phyloP scores from a whole-genome alignment of 2,888 invertebrate species.

The Melitaea athalia region DNA sequence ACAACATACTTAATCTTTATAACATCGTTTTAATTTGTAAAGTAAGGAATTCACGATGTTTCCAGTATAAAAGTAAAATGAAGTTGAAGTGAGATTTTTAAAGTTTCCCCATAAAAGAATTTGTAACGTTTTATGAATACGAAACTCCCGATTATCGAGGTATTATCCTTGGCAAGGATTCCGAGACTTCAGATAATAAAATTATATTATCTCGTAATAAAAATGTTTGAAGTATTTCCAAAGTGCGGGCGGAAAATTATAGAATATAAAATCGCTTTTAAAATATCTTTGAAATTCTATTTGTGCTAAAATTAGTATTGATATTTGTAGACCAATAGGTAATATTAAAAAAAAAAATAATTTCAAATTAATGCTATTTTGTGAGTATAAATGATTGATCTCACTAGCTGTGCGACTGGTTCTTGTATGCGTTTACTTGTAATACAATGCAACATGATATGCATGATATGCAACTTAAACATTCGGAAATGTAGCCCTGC shows the following conservation, averaged over 20 bases:
- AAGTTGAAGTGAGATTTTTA: constrained; percentile 58
- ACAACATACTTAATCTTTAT: neutral
- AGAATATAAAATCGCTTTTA: constrained; percentile 16
- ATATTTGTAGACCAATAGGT: neutral
- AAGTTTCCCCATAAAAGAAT: constrained; percentile 74
- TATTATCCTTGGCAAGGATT: constrained; percentile 32
- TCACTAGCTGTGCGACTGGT: no score
- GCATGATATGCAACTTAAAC: no score
- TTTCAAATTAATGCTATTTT: no score
- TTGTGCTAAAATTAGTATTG: constrained; percentile 20
- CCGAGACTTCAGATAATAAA: constrained; percentile 32
- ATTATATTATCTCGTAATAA: constrained; percentile 29
- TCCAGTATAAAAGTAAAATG: constrained; percentile 13
- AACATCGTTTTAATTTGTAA: neutral
- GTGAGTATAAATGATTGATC: neutral
- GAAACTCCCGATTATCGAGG: constrained; percentile 33
- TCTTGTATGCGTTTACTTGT: no score
- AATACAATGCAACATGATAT: no score
- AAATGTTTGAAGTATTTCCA: constrained; percentile 21
- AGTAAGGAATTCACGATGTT: neutral
- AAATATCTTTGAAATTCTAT: neutral
- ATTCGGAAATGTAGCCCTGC: no score
- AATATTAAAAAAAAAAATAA: no score
- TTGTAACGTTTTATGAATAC: constrained; percentile 67
- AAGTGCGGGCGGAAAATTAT: constrained; percentile 13